Evolutionary conservation across 2,113 vertebrate genomes (phyloP).

Genomic region (Pica pica): DNA sequence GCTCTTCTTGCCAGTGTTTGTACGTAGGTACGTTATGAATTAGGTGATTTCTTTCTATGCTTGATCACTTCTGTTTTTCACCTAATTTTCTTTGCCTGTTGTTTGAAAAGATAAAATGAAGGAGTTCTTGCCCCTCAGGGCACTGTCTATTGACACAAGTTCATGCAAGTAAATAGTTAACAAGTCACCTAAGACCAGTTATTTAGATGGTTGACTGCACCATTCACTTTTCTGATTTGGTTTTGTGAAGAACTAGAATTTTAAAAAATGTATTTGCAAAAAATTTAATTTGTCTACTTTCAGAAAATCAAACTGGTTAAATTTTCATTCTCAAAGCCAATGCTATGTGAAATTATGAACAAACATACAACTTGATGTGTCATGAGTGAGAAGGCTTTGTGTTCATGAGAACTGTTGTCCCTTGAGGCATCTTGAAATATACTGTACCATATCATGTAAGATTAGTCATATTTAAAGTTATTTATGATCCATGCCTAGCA

Average conservation of each 20-base stretch:
- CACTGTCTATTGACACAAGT: constrained; percentile 32
- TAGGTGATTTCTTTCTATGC: background rate
- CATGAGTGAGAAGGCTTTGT: background rate
- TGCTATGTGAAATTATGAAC: background rate
- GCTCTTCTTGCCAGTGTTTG: background rate
- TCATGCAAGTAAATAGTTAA: constrained; percentile 50
- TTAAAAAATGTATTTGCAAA: background rate
- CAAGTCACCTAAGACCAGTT: constrained; percentile 5
- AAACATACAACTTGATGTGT: background rate
- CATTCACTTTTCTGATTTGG: background rate
- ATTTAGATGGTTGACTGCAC: background rate
- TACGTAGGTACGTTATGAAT: background rate
- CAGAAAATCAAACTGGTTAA: background rate
- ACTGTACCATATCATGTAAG: background rate
- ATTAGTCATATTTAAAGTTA: constrained; percentile 3
- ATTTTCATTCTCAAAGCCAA: background rate
- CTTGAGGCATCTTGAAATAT: background rate
- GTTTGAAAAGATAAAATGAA: constrained; percentile 41
- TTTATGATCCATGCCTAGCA: background rate
- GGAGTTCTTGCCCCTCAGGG: constrained; percentile 25
- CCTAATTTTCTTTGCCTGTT: constrained; percentile 3
- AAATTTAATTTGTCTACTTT: background rate
- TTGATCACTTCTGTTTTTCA: constrained; percentile 44
- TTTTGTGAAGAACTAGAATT: background rate
- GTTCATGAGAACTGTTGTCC: background rate